Evolutionary conservation across 2,797 vertebrate genomes (phyloP), one percentile per base, ranked within the genome.

Genomic region (Percopsis omiscomaycus): DNA sequence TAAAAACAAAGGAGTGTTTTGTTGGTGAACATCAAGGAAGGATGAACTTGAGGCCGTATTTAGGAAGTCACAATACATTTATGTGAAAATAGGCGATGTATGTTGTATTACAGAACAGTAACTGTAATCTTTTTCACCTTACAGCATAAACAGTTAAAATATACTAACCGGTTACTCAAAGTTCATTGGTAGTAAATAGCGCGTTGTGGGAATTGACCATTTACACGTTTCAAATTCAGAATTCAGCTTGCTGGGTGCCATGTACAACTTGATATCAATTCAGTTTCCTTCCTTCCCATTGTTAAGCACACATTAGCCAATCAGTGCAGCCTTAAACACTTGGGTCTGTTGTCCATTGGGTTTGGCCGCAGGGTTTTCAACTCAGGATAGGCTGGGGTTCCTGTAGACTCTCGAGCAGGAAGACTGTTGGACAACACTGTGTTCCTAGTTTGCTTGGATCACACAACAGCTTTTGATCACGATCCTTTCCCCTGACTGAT

Each of bases 351-450:
- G 47, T 55, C 22, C 3, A 37, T 57, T 10, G 55, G 64, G 15
- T 49, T 66, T 37, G 47, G 58, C n/a, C 5, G 58, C 51, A 47
- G 56, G 62, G 52, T 62, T 82, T 61, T 73, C 62, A 70, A 78
- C 61, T 78, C 83, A 80, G 83, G 81, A 84, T 78, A 81, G 69
- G 80, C 67, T 60, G 70, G 76, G 74, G 79, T 81, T 85, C 81
- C 83, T 85, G 77, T 82, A 52, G 52, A 79, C 63, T 71, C 62
- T 56, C 74, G 72, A 80, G 79, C 70, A 81, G 53, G 45, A 55
- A 50, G 50, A 32, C 22, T 16, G 29, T n/a, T 9, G 30, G 12
- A 45, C 55, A 30, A 64, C 0, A 4, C 37, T 6, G 5, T 59
- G 67, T 77, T 74, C 61, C 65, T 58, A 6, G 50, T 75, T 66